phyloP scores from a whole-genome alignment of 2,797 vertebrate species.

The Acanthiza pusilla region DNA sequence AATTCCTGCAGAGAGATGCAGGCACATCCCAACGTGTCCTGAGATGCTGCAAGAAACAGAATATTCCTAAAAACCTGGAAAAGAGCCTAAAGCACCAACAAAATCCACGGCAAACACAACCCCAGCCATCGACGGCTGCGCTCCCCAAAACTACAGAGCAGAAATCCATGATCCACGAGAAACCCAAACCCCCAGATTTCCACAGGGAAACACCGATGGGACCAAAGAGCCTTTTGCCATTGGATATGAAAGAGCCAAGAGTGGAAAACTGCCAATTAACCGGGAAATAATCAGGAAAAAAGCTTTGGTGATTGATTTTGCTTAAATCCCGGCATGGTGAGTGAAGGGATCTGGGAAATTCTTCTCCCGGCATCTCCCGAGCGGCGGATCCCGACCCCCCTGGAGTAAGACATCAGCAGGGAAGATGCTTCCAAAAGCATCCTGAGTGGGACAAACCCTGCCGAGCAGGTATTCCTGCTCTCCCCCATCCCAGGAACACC shows the following conservation, averaged over 20 bases:
- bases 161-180: rapidly evolving
- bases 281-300: neutral
- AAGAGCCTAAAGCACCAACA: neutral
- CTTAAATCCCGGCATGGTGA: rapidly evolving
- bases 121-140: rapidly evolving
- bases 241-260: rapidly evolving
- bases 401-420: rapidly evolving
- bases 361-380: neutral
- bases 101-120: rapidly evolving
- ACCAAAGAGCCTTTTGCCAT: neutral
- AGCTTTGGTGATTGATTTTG: neutral
- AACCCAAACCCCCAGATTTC: neutral
- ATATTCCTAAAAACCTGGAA: neutral
- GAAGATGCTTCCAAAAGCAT: neutral
- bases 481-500: neutral
- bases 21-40: rapidly evolving
- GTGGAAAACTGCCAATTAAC: rapidly evolving
- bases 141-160: neutral
- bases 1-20: neutral
- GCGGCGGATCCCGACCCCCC: rapidly evolving
- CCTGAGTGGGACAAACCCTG: rapidly evolving
- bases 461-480: neutral
- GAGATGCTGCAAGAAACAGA: rapidly evolving
- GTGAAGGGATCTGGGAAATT: neutral
- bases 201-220: neutral